Evolutionary conservation across 2,888 invertebrate species (phyloP), one percentile per base, ranked within the genome.

Genomic region (Endotricha flammealis): DNA sequence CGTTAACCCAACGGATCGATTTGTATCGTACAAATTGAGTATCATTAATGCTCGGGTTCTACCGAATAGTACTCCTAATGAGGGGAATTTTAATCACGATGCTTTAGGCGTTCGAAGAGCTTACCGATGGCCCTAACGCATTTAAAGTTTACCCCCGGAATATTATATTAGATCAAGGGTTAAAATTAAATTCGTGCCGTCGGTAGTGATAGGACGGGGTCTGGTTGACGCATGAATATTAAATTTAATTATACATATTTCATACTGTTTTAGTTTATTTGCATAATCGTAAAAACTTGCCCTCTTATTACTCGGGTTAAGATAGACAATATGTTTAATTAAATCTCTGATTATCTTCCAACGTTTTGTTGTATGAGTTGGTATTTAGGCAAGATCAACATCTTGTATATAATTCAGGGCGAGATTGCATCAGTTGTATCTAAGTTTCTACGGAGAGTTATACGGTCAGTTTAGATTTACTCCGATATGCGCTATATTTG

Each of bases 111-210:
- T 3, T 7, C 12, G 27, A 14, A 34, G 29, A 35, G 29, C 29
- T 35, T 35, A 29, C 35, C 10, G 20, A 50, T 49, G 56, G 63
- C 52, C 47, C 53, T 54, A 62, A 62, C 54, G 53, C 60, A 57
- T 62, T 61, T 60, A 56, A 63, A 71, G 61, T 61, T 62, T 51
- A 54, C 46, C 40, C 58, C 54, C 52, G 55, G 64, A 72, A 72
- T 67, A 71, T 71, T 60, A 65, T 64, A 68, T 72, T 64, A 67
- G 64, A 67, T 65, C 60, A 71, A 63, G 65, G 64, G 57, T 51
- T 56, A 49, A 66, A 71, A 72, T 74, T 68, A 56, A 73, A 74
- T 74, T 71, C 61, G 59, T 57, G 50, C 45, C 56, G 48, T 51
- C 43, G 50, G 47, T 52, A 57, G 55, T 63, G 61, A 70, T 68